Evolutionary conservation across 1,140 invertebrate species (phyloP).

Genomic region (Cherax quadricarinatus): DNA sequence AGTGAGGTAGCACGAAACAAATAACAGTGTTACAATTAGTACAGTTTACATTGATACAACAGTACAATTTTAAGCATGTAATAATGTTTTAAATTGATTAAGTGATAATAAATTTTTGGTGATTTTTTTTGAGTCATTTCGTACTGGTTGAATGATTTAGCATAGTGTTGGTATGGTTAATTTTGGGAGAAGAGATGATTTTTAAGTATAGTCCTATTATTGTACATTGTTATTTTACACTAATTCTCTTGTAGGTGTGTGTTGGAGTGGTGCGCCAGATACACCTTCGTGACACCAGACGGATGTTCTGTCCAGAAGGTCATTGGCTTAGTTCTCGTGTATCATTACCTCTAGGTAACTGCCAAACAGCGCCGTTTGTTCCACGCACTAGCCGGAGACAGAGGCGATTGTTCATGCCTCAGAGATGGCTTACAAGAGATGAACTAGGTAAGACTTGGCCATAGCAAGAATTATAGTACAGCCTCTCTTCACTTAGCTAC

Average conservation of each 20-base stretch:
- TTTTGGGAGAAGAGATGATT: too few species aligned
- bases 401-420: constrained; percentile 81
- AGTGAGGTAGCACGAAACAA: too few species aligned
- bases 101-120: too few species aligned
- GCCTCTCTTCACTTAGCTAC: too few species aligned
- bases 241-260: constrained; percentile 44
- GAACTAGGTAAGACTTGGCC: constrained; percentile 77
- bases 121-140: too few species aligned
- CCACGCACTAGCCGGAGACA: constrained; percentile 79
- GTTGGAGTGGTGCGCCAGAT: constrained; percentile 84
- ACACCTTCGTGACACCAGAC: constrained; percentile 87
- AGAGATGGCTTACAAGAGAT: constrained; percentile 81
- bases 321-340: constrained; percentile 83
- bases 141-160: too few species aligned
- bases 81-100: too few species aligned
- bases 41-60: too few species aligned
- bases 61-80: too few species aligned
- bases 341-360: constrained; percentile 79
- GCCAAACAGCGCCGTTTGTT: constrained; percentile 81
- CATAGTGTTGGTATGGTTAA: too few species aligned
- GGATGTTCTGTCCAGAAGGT: constrained; percentile 85
- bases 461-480: background rate
- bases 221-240: background rate
- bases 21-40: too few species aligned
- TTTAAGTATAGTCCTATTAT: too few species aligned